Percentiles rank a stretch among this genome's conserved stretches.
Evolutionary conservation across 1,140 invertebrate species (phyloP).

Genomic region (Sitophilus oryzae): DNA sequence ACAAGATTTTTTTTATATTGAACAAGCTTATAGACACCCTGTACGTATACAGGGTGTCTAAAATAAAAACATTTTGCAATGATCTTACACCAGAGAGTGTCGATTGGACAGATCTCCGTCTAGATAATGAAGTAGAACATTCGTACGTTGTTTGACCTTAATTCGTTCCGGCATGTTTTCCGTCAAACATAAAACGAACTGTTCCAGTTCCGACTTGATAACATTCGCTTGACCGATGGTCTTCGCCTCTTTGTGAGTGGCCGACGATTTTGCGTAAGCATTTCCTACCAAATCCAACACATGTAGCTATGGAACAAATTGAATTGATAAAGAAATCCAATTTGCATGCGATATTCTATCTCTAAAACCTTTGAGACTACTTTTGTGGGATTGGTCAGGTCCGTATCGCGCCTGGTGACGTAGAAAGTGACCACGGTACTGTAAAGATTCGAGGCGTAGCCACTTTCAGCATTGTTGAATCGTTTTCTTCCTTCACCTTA

Average conservation of each 20-base stretch:
- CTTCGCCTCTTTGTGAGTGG: slow-evolving; percentile 28
- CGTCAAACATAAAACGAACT: slow-evolving; percentile 33
- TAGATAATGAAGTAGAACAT: slow-evolving; percentile 34
- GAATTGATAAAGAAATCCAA: too few species aligned
- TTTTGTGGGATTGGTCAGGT: slow-evolving; percentile 26
- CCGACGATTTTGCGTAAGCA: slow-evolving; percentile 29
- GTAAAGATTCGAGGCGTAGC: slow-evolving; percentile 28
- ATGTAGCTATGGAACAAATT: slow-evolving; percentile 37
- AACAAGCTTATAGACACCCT: background rate
- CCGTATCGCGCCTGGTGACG: slow-evolving; percentile 26
- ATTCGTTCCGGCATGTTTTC: slow-evolving; percentile 31
- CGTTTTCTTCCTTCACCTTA: slow-evolving; percentile 34
- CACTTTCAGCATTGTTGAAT: slow-evolving; percentile 16
- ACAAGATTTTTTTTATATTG: background rate
- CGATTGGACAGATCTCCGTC: slow-evolving; percentile 27
- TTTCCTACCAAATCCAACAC: slow-evolving; percentile 38
- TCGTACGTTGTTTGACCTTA: slow-evolving; percentile 30
- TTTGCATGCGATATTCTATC: too few species aligned
- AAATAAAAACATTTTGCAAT: slow-evolving; percentile 32
- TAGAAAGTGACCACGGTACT: slow-evolving; percentile 32
- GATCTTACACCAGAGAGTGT: too few species aligned
- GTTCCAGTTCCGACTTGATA: slow-evolving; percentile 37
- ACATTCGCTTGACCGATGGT: slow-evolving; percentile 36
- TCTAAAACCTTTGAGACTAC: slow-evolving; percentile 30
- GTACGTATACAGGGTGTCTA: background rate